These are phyloP conservation scores for Gymnoscelis rufifasciata DNA, from an alignment of 2,888 invertebrate species.

Conservation along the genomic window DNA sequence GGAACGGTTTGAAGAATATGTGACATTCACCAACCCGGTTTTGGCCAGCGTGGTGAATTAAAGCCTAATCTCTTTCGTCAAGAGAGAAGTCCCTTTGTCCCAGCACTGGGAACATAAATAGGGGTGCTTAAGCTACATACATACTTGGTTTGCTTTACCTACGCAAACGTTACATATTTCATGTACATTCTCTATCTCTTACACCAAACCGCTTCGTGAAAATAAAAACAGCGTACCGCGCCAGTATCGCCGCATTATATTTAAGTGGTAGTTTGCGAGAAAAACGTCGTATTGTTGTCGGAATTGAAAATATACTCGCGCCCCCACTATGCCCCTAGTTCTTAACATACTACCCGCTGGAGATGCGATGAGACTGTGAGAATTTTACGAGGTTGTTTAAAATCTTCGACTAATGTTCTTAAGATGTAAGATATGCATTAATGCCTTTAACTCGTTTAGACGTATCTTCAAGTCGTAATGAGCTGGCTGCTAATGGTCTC, in stretches of 20 bases:
- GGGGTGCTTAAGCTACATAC: no score
- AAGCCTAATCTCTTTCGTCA: no score
- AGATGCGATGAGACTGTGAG: conserved; percentile 14
- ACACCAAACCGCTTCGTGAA: conserved; percentile 23
- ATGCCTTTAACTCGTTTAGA: no score
- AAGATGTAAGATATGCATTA: no score
- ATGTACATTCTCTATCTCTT: conserved; percentile 11
- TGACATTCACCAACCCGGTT: no score
- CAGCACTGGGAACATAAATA: no score
- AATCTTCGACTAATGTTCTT: not conserved
- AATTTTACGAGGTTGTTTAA: not conserved
- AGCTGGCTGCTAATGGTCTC: no score
- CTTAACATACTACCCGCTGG: conserved; percentile 40
- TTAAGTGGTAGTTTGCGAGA: conserved; percentile 74
- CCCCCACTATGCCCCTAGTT: conserved; percentile 31
- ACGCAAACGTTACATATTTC: not conserved
- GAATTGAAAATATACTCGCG: conserved; percentile 71
- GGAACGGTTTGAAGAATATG: no score
- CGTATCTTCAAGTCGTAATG: no score
- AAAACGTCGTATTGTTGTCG: conserved; percentile 72
- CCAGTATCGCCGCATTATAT: conserved; percentile 69
- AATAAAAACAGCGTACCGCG: conserved; percentile 57
- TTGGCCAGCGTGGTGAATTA: no score
- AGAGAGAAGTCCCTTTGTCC: no score
- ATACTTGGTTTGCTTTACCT: no score